Evolutionary conservation across 1,140 invertebrate genomes (phyloP).

Genomic region (Drosophila aff.): DNA sequence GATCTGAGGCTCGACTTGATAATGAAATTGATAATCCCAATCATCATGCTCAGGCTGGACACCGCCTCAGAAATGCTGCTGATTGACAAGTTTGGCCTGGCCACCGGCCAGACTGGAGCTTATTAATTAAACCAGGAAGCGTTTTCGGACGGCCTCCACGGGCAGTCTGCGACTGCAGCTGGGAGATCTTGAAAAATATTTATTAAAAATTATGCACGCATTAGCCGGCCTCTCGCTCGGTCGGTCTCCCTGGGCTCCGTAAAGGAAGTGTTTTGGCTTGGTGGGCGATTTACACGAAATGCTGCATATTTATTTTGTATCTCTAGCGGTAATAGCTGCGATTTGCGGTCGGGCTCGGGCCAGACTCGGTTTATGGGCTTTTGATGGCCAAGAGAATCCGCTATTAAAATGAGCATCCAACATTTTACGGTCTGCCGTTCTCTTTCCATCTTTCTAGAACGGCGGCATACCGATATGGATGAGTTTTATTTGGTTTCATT

Average conservation of each 20-base stretch:
- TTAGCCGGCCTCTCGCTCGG: constrained; percentile 49
- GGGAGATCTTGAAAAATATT: constrained; percentile 79
- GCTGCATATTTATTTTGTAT: constrained; percentile 71
- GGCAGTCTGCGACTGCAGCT: constrained; percentile 50
- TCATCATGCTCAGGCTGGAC: constrained; percentile 49
- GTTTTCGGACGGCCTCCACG: constrained; percentile 50
- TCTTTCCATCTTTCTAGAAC: constrained; percentile 3
- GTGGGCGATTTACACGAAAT: constrained; percentile 74
- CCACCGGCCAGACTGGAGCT: constrained; percentile 4
- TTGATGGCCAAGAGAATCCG: constrained; percentile 61
- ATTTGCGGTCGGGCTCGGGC: constrained; percentile 40
- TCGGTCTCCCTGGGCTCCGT: constrained; percentile 42
- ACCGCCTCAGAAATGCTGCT: constrained; percentile 63
- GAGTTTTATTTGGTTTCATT: constrained; percentile 23
- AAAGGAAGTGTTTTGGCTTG: constrained; percentile 75
- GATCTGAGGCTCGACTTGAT: constrained; percentile 38
- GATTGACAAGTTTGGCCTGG: constrained; percentile 66
- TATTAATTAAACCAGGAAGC: constrained; percentile 82
- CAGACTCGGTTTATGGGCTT: constrained; percentile 59
- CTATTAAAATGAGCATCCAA: constrained; percentile 57
- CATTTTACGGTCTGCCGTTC: constrained; percentile 52
- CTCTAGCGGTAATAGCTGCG: constrained; percentile 38
- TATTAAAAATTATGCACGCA: constrained; percentile 84
- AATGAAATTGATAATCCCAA: constrained; percentile 70
- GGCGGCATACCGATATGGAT: constrained; percentile 4